Percentiles rank a stretch among this genome's conserved stretches.
phyloP scores from a whole-genome alignment of 1,140 invertebrate species.

The Zophobas morio region DNA sequence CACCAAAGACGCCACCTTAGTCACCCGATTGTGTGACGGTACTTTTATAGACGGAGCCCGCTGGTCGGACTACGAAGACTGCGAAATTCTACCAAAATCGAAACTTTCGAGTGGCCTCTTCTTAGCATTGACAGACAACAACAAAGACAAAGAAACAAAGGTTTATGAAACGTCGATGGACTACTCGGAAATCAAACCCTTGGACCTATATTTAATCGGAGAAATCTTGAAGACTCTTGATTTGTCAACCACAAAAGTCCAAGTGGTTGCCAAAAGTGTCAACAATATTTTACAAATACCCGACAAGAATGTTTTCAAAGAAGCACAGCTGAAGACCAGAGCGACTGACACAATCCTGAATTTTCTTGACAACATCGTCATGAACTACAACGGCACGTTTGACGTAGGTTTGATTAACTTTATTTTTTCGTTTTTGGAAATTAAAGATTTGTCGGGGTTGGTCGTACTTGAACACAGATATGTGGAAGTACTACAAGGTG shows the following conservation, averaged over 20 bases:
- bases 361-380: not conserved
- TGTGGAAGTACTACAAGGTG: too few relatives aligned
- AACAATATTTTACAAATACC: slow-evolving; percentile 8
- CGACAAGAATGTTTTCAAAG: not conserved
- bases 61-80: slow-evolving; percentile 11
- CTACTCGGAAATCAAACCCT: not conserved
- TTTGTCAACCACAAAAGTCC: not conserved
- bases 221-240: not conserved
- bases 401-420: not conserved
- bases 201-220: slow-evolving; percentile 4
- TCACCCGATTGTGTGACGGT: slow-evolving; percentile 2
- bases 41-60: slow-evolving; percentile 17
- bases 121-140: not conserved
- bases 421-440: too few relatives aligned
- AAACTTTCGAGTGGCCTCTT: not conserved
- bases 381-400: not conserved
- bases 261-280: not conserved
- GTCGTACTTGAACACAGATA: too few relatives aligned
- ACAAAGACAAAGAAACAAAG: not conserved
- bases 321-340: not conserved
- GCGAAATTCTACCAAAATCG: not conserved
- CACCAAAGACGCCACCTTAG: not conserved
- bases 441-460: too few relatives aligned
- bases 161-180: not conserved
- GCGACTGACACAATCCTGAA: not conserved